Conservation (phyloP, 2,888 invertebrate species). For the Acanthosoma haemorrhoidale region DNA sequence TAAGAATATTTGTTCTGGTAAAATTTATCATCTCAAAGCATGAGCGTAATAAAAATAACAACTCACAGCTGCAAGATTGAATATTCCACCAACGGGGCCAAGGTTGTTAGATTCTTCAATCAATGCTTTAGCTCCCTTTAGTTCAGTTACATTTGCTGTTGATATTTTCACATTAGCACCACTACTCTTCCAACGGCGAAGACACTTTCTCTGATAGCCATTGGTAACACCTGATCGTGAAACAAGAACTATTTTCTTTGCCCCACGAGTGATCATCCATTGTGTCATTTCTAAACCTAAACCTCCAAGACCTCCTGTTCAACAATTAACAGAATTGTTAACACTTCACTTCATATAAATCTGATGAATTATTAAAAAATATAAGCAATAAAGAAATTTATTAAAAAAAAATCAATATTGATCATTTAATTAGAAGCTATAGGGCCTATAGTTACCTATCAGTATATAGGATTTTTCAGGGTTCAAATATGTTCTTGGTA, state of each 20-base stretch:
- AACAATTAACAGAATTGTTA: background rate
- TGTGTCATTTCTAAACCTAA: constrained; percentile 88
- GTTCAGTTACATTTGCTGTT: constrained; percentile 45
- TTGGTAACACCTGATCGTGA: constrained; percentile 83
- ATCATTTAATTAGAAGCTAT: background rate
- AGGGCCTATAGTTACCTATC: constrained; percentile 46
- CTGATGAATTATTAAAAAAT: background rate
- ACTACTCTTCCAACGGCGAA: constrained; percentile 55
- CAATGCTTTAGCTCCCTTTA: constrained; percentile 46
- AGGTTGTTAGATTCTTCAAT: constrained; percentile 44
- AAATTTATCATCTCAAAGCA: background rate
- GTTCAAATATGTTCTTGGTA: constrained; percentile 78
- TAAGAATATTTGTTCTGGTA: background rate
- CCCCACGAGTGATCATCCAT: constrained; percentile 84
- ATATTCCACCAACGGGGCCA: constrained; percentile 66
- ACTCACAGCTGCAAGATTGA: constrained; percentile 85
- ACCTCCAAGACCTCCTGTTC: constrained; percentile 74
- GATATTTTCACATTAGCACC: constrained; percentile 45
- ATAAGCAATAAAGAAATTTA: background rate
- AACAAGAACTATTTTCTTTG: constrained; percentile 73
- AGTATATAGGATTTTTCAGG: constrained; percentile 63
- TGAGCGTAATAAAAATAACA: background rate
- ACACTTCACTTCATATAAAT: background rate
- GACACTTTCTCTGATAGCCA: constrained; percentile 84
- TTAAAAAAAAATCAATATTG: background rate